Percentiles rank a stretch among this genome's conserved stretches.
These are phyloP conservation scores for Echinometra lucunter DNA, from an alignment of 53 echinoderm and acorn worm species.

Conservation along the genomic window DNA sequence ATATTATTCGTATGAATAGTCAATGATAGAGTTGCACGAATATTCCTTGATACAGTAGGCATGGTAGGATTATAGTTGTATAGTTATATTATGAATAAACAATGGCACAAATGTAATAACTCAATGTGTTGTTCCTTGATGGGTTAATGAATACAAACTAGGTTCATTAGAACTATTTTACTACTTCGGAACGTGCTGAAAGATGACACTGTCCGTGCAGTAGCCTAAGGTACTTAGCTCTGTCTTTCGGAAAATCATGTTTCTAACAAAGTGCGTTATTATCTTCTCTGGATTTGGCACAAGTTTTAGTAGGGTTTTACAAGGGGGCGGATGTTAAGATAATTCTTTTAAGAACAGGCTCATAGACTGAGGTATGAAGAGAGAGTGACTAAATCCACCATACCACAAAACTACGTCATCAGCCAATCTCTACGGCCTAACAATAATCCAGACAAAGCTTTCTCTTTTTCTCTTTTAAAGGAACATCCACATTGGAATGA, in stretches of 20 bases:
- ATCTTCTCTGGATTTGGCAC: neutral
- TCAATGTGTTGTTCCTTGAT: too few relatives aligned
- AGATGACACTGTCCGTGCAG: too few relatives aligned
- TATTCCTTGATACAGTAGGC: too few relatives aligned
- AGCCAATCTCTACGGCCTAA: neutral
- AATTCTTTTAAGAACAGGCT: neutral
- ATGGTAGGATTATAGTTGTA: too few relatives aligned
- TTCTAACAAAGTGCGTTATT: neutral
- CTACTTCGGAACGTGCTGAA: too few relatives aligned
- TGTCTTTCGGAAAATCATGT: neutral
- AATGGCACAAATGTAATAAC: too few relatives aligned
- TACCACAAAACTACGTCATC: slow-evolving; percentile 28
- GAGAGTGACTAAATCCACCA: slow-evolving; percentile 14
- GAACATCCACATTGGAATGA: neutral
- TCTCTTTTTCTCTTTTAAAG: neutral
- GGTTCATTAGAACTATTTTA: too few relatives aligned
- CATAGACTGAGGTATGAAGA: neutral
- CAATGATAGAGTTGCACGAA: too few relatives aligned
- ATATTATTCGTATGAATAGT: too few relatives aligned
- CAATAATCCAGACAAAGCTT: neutral
- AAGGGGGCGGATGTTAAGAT: slow-evolving; percentile 19
- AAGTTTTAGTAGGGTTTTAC: neutral
- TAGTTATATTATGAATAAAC: too few relatives aligned
- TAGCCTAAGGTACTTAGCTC: neutral
- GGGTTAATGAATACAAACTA: too few relatives aligned